Evolutionary conservation across 2,888 invertebrate species (phyloP).

Genomic region (Asteroscopus sphinx): DNA sequence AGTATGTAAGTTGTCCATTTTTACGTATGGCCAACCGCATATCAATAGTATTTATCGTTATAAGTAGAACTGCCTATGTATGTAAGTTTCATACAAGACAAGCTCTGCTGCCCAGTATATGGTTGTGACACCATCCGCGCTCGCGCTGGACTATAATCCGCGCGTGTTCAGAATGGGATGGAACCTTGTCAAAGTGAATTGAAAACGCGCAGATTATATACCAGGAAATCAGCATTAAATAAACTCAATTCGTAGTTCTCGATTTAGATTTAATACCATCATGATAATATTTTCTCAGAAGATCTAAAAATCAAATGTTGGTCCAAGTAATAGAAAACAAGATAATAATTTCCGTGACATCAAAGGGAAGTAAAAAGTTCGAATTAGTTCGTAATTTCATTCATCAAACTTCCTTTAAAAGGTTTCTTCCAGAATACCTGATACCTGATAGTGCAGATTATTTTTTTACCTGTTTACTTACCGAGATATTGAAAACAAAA

Average conservation of each 20-base stretch:
- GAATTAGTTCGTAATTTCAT: slow-evolving; percentile 74
- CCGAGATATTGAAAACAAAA: slow-evolving; percentile 14
- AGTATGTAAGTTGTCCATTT: too few relatives aligned
- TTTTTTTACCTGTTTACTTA: slow-evolving; percentile 23
- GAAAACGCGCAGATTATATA: too few relatives aligned
- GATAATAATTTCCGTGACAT: slow-evolving; percentile 60
- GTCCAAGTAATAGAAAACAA: slow-evolving; percentile 55
- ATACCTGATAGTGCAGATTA: slow-evolving; percentile 42
- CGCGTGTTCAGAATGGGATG: too few relatives aligned
- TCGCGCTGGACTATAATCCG: too few relatives aligned
- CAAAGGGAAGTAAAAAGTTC: slow-evolving; percentile 67
- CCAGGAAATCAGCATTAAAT: neutral
- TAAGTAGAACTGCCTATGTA: too few relatives aligned
- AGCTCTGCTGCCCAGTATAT: too few relatives aligned
- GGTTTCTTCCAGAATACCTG: slow-evolving; percentile 56
- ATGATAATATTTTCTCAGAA: slow-evolving; percentile 4
- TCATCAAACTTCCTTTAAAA: slow-evolving; percentile 66
- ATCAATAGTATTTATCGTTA: too few relatives aligned
- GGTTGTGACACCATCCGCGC: too few relatives aligned
- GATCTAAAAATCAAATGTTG: slow-evolving; percentile 27
- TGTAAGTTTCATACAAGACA: too few relatives aligned
- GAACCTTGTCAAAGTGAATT: too few relatives aligned
- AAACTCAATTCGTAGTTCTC: neutral
- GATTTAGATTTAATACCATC: too few relatives aligned
- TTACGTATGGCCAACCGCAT: too few relatives aligned